Conservation (phyloP, 1,140 invertebrate species). For the Heliconius congener region DNA sequence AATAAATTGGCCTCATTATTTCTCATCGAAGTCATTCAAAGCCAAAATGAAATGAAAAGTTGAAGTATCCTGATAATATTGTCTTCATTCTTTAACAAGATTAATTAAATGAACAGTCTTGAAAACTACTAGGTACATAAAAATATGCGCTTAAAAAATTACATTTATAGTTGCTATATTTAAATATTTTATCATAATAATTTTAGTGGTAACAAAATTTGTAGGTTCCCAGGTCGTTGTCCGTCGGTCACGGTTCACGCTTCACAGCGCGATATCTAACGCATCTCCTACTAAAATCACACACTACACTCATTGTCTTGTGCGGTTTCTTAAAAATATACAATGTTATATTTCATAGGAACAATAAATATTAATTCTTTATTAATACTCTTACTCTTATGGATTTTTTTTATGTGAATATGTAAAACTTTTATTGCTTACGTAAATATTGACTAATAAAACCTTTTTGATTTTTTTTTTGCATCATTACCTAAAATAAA, state of each 20-base stretch:
- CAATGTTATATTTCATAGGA: neutral
- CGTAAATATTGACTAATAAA: neutral
- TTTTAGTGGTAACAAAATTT: constrained; percentile 10
- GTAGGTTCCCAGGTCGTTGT: constrained; percentile 43
- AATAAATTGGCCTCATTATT: too few species aligned
- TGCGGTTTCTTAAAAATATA: constrained; percentile 20
- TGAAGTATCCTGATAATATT: too few species aligned
- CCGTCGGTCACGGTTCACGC: constrained; percentile 51
- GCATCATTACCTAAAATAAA: too few species aligned
- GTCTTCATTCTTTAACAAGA: too few species aligned
- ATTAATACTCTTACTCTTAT: neutral
- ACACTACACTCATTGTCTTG: constrained; percentile 15
- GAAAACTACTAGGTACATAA: neutral
- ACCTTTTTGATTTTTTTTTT: neutral
- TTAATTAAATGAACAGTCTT: too few species aligned
- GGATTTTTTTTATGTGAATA: neutral
- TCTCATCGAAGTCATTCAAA: too few species aligned
- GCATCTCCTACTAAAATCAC: constrained; percentile 37
- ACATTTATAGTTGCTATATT: neutral
- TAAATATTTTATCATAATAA: neutral
- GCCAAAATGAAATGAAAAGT: too few species aligned
- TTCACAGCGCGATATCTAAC: constrained; percentile 37
- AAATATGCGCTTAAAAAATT: neutral
- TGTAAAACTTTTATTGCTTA: neutral
- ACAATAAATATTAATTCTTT: neutral